Base-by-base conservation (phyloP, 2,888 invertebrate genomes). In the Tetrapedia diversipes region DNA sequence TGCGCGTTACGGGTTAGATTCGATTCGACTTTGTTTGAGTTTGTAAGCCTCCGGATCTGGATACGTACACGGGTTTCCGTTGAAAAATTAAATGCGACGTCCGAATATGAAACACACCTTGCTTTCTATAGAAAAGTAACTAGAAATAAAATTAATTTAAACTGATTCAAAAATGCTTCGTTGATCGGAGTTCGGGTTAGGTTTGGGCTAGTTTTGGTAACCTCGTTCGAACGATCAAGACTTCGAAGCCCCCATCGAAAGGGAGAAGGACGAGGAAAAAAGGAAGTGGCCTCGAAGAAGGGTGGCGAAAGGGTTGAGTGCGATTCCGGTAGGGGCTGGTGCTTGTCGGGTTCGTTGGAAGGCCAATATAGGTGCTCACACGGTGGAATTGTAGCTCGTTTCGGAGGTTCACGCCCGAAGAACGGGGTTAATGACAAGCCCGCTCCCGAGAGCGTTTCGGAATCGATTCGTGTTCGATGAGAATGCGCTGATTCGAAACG, bases 341-440 rank as follows among this genome's bases (percentile, higher is more conserved):
- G n/a, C n/a, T n/a, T n/a, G n/a, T n/a, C 74, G 75, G 75, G 76
- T 57, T 45, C 56, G 64, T 39, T 70, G 53, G 68, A 56, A 69
- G 70, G 69, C 67, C 77, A 71, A 82, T 77, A 75, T 79, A 77
- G 72, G 51, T 61, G 56, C 65, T 73, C 64, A 37, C 70, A 54
- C 51, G 72, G 53, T 77, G 70, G 72, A 82, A 79, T 78, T 82
- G 82, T 59, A 82, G 72, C 68, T 74, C 80, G 67, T 75, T 80
- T 73, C 67, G 70, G 64, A 59, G 67, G 72, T 82, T 84, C 77
- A 77, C 85, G 80, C 74, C 78, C 77, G 80, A 84, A 67, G 77
- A 77, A 84, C 78, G 77, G 73, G 80, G 75, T 82, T 84, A 84
- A 84, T 82, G 80, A 84, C 85, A 81, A 81, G 74, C 69, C 64